Percentiles rank a stretch among this genome's conserved stretches.
Conservation (phyloP, 2,888 invertebrate genomes). For the Eupithecia centaureata region DNA sequence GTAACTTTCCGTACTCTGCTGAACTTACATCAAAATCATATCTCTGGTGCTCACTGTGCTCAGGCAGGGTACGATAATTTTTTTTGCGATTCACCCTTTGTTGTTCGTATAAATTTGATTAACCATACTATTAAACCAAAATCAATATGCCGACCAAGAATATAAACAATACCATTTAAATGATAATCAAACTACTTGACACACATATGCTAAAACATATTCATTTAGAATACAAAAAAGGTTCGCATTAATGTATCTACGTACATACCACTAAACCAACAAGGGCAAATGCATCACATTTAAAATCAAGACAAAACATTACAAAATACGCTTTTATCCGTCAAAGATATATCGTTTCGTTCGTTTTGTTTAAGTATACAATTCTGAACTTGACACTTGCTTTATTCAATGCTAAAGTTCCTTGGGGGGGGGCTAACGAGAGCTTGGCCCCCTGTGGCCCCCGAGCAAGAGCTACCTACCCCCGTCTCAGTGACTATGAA, state of each 20-base stretch:
- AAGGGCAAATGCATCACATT: too few species aligned
- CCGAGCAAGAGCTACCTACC: constrained; percentile 85
- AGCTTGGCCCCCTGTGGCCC: constrained; percentile 84
- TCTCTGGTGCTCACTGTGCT: too few species aligned
- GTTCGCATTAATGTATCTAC: not conserved
- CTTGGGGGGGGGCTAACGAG: constrained; percentile 85
- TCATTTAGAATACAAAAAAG: not conserved
- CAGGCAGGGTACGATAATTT: not conserved
- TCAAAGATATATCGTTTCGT: too few species aligned
- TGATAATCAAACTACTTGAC: not conserved
- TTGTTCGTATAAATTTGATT: not conserved
- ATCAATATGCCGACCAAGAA: not conserved
- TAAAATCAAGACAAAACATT: too few species aligned
- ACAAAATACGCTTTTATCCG: too few species aligned
- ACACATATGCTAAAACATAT: not conserved
- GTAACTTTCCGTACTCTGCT: too few species aligned
- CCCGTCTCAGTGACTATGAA: constrained; percentile 82
- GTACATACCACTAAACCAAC: too few species aligned
- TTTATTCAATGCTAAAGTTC: constrained; percentile 82
- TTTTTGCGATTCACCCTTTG: not conserved
- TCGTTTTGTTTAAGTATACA: too few species aligned
- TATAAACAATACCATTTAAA: not conserved
- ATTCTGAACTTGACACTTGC: constrained; percentile 71
- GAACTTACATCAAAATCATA: too few species aligned
- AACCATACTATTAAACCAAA: not conserved